A percentile compares a stretch with the other conserved stretches of the same genome.
phyloP scores from a whole-genome alignment of 2,113 vertebrate genomes.

The Hippocampus abdominalis region DNA sequence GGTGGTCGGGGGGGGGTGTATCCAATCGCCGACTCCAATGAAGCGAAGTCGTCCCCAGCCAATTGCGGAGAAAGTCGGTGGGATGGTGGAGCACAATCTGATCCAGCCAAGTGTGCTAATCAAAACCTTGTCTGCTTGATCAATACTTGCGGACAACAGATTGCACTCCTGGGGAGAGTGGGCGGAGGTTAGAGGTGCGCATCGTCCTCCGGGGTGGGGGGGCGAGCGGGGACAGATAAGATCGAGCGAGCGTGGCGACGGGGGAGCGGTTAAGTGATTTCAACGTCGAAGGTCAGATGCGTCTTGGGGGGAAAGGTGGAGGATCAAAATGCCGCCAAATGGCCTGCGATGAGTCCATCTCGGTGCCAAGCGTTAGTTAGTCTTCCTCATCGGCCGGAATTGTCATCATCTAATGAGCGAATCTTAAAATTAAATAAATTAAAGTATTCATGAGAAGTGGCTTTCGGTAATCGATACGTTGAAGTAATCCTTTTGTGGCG shows the following conservation, averaged over 20 bases:
- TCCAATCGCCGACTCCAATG: slow-evolving; percentile 58
- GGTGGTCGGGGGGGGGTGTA: slow-evolving; percentile 31
- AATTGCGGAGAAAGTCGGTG: slow-evolving; percentile 42
- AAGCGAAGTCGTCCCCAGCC: slow-evolving; percentile 53
- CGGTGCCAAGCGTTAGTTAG: slow-evolving; percentile 7
- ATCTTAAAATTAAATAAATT: not conserved
- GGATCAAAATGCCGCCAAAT: slow-evolving; percentile 21
- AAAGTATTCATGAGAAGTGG: slow-evolving; percentile 34
- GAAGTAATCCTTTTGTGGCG: slow-evolving; percentile 48
- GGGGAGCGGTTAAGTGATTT: slow-evolving; percentile 66
- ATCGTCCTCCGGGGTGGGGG: slow-evolving; percentile 36
- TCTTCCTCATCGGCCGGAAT: slow-evolving; percentile 15
- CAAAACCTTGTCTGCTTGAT: slow-evolving; percentile 68
- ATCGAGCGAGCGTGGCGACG: slow-evolving; percentile 33
- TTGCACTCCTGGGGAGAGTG: slow-evolving; percentile 64
- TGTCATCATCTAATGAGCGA: slow-evolving; percentile 24
- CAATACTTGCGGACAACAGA: slow-evolving; percentile 71
- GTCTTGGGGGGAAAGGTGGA: slow-evolving; percentile 24
- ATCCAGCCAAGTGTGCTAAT: slow-evolving; percentile 72
- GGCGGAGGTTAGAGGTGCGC: slow-evolving; percentile 50
- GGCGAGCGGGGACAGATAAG: slow-evolving; percentile 38
- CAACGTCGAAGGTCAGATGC: slow-evolving; percentile 51
- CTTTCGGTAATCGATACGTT: slow-evolving; percentile 32
- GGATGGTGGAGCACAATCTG: slow-evolving; percentile 48
- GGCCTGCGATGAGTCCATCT: not conserved